phyloP scores from a whole-genome alignment of 2,113 vertebrate species.

The Paradoxurus hermaphroditus region DNA sequence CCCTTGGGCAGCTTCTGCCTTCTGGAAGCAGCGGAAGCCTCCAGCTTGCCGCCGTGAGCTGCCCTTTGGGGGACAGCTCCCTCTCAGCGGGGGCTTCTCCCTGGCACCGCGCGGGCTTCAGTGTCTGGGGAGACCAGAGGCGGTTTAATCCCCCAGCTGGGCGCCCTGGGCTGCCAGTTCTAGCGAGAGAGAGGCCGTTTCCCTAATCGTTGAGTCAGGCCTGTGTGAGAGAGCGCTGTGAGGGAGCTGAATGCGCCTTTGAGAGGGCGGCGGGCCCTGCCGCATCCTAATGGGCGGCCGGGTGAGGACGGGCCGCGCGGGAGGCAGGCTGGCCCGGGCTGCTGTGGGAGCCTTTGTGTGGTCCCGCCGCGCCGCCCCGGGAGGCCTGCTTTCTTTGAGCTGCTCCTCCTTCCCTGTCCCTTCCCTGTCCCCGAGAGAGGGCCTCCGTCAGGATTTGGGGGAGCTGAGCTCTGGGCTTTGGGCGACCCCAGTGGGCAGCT shows the following conservation, averaged over 20 bases:
- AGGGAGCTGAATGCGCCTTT: constrained; percentile 70
- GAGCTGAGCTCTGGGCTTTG: background rate
- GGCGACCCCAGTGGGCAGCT: fast-evolving
- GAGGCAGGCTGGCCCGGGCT: background rate
- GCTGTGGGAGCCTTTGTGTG: constrained; percentile 56
- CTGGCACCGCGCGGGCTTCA: background rate
- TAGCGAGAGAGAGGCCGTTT: background rate
- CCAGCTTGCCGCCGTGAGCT: background rate
- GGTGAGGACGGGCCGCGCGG: background rate
- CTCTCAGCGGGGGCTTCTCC: background rate
- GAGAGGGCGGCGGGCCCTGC: background rate
- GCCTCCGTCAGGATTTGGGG: background rate
- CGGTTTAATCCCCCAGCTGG: background rate
- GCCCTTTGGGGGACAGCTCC: background rate
- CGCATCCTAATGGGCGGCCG: constrained; percentile 59
- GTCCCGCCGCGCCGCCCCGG: background rate
- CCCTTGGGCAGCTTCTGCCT: background rate
- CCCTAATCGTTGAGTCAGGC: constrained; percentile 40
- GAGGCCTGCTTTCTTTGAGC: background rate
- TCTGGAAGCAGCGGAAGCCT: background rate
- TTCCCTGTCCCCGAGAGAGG: background rate
- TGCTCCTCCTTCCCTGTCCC: background rate
- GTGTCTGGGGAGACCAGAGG: background rate
- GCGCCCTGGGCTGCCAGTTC: background rate
- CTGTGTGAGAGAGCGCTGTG: background rate